phyloP scores from a whole-genome alignment of 2,888 invertebrate genomes.

The Coelinius sp. region DNA sequence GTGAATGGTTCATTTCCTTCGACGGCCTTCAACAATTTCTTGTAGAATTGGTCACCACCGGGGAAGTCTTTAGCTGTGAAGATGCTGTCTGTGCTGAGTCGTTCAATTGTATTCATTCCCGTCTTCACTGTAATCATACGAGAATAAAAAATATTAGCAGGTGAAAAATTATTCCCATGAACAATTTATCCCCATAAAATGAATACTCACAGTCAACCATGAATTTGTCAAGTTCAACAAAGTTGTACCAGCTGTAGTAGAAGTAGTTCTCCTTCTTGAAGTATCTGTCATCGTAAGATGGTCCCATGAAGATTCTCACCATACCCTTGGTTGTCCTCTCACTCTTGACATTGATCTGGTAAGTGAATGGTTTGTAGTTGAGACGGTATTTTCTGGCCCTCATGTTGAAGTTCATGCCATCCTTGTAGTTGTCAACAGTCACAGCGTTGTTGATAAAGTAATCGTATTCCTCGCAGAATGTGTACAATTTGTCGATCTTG shows the following conservation, averaged over 20 bases:
- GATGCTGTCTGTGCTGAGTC: conserved; percentile 58
- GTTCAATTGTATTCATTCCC: conserved; percentile 63
- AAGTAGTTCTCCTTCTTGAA: conserved; percentile 54
- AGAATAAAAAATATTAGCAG: conserved; percentile 23
- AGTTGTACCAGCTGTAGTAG: conserved; percentile 72
- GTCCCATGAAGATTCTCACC: conserved; percentile 80
- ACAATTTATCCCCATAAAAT: too few species aligned
- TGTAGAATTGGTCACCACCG: conserved; percentile 59
- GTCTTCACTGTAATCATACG: conserved; percentile 57
- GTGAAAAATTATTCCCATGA: too few species aligned
- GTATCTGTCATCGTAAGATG: conserved; percentile 76
- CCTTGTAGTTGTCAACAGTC: conserved; percentile 70
- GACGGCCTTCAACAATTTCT: conserved; percentile 59
- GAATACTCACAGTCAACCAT: conserved; percentile 72
- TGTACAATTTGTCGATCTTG: neutral
- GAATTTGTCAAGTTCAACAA: conserved; percentile 76
- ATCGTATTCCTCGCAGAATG: conserved; percentile 66
- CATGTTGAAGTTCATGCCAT: conserved; percentile 72
- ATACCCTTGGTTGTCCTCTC: conserved; percentile 75
- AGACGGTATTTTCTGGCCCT: conserved; percentile 79
- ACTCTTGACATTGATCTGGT: conserved; percentile 76
- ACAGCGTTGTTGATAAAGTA: conserved; percentile 77
- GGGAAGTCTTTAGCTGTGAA: conserved; percentile 56
- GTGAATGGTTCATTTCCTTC: conserved; percentile 63
- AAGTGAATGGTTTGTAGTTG: conserved; percentile 80